Conservation (phyloP, 2,888 invertebrate genomes). For the Automeris io region DNA sequence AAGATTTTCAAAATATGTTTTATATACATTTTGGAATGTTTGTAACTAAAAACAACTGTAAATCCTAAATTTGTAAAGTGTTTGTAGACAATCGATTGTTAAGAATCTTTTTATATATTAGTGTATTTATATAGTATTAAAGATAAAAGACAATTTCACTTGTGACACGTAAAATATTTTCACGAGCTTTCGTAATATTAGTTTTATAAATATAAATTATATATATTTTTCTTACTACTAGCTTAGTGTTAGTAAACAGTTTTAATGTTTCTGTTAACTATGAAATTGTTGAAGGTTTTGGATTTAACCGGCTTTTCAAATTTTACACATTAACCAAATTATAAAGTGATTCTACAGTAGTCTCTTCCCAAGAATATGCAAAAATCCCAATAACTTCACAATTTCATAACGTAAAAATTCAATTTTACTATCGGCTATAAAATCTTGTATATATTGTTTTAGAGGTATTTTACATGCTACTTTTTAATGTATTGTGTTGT, state of each 20-base stretch:
- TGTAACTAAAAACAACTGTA: constrained; percentile 26
- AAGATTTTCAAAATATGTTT: constrained; percentile 24
- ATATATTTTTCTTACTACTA: constrained; percentile 75
- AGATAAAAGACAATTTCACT: constrained; percentile 66
- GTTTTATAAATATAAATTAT: constrained; percentile 37
- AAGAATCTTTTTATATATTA: constrained; percentile 19
- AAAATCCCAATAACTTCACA: constrained; percentile 9
- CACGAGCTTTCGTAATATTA: constrained; percentile 72
- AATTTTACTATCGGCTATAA: constrained; percentile 30
- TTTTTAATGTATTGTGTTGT: background rate
- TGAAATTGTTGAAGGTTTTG: background rate
- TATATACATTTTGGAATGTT: constrained; percentile 24
- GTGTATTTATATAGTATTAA: constrained; percentile 46
- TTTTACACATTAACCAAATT: no score
- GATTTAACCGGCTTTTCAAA: no score
- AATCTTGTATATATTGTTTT: constrained; percentile 11
- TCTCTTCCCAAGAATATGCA: background rate
- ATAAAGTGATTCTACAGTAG: no score
- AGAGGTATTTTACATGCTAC: constrained; percentile 9
- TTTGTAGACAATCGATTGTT: constrained; percentile 33
- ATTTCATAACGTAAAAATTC: constrained; percentile 30
- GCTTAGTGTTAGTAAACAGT: constrained; percentile 40
- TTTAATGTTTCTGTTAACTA: constrained; percentile 3
- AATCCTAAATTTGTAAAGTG: background rate
- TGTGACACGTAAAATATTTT: constrained; percentile 58